Base-by-base conservation (phyloP, 1,140 invertebrate genomes). In the Galleria mellonella region DNA sequence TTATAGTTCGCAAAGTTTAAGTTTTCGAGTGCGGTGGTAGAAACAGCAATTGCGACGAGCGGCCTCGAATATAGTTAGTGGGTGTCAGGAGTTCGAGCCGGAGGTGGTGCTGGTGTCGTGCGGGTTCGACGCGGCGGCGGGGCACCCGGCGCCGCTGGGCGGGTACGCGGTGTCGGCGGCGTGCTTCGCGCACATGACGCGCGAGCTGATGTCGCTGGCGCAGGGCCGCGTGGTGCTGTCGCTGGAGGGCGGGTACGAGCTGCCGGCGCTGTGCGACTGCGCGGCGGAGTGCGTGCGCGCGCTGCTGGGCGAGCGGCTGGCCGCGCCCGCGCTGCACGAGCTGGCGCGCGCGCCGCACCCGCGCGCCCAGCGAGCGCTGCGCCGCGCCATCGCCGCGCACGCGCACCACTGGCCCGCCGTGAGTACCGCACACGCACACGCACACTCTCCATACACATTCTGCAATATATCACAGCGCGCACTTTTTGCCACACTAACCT, bases 131-230 rank as follows among this genome's bases (percentile, higher is more conserved):
- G 98, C 97, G 2, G 97, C 97, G 6, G 87, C 90, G 10, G 97
- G 97, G 0, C 98, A 99, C 87, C 90, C 96, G 0, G 91, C 96
- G 10, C 97, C 97, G 0, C 89, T 99, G 13, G 98, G 98, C 39
- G 98, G 98, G 39, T 99, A 98, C 84, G 90, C 92, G 58, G 92
- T 99, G 5, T 96, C 96, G 35, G 92, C 97, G 1, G 94, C 95
- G 2, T 98, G 97, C 89, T 99, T 99, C 87, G 98, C 96, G 48
- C 93, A 94, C 72, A 98, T 99, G 95, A 99, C 98, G 8, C 91
- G 94, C 56, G 95, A 98, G 74, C 87, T 99, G 31, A 94, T 98
- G 90, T 91, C 92, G 54, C 86, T 98, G 11, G 4, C 11, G 11
- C 68, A 90, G 86, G 2, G 17, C 6, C 17, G 6, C 2, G 88